phyloP scores from a whole-genome alignment of 2,113 vertebrate genomes.

The Colinus virginianus region DNA sequence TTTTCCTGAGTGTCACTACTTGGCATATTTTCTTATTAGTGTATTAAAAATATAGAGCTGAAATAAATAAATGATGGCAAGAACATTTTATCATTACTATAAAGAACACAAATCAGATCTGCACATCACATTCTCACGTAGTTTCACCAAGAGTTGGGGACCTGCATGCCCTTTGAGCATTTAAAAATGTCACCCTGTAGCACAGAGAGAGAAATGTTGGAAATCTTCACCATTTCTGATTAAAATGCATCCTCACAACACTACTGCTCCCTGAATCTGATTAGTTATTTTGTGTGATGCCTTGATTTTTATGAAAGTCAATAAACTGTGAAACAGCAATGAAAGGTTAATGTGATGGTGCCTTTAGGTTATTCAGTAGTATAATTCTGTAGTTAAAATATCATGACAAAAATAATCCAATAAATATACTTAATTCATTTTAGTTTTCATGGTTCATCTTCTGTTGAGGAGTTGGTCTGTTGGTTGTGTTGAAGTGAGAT shows the following conservation, averaged over 20 bases:
- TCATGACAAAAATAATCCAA: background rate
- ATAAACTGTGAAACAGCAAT: slow-evolving; percentile 23
- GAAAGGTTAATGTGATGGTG: slow-evolving; percentile 20
- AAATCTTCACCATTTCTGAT: slow-evolving; percentile 20
- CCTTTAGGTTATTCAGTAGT: background rate
- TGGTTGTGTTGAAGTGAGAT: background rate
- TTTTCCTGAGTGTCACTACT: background rate
- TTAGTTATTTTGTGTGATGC: slow-evolving; percentile 30
- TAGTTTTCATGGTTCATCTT: background rate
- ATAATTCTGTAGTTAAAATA: background rate
- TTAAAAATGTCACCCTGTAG: slow-evolving; percentile 50
- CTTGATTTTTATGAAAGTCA: slow-evolving; percentile 34
- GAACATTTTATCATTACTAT: background rate
- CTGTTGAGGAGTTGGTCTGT: background rate
- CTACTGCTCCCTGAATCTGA: slow-evolving; percentile 34
- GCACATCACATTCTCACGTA: background rate
- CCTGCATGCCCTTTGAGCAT: background rate
- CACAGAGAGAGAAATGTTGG: background rate
- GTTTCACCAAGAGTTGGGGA: background rate
- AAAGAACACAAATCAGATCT: slow-evolving; percentile 26
- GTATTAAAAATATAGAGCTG: background rate
- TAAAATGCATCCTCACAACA: slow-evolving; percentile 50
- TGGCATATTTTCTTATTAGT: background rate
- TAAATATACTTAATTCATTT: background rate
- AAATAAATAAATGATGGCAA: background rate